These are phyloP conservation scores for Hylia prasina DNA, from an alignment of 2,113 vertebrate genomes.

Conservation along the genomic window DNA sequence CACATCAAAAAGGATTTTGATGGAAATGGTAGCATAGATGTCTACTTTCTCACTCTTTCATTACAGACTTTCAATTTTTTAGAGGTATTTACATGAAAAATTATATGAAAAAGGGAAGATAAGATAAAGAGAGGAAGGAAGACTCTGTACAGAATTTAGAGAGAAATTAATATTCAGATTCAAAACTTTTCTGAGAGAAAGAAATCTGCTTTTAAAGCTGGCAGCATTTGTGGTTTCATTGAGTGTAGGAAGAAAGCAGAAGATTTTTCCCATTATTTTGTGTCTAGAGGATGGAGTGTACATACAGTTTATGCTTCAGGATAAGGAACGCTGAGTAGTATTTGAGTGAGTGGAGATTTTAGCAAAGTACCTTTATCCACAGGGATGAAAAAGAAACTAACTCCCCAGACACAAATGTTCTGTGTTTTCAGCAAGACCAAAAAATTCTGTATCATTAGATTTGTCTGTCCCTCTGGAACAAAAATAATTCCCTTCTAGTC, in stretches of 20 bases:
- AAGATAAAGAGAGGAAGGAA: neutral
- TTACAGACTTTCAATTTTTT: accelerated
- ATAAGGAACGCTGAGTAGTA: neutral
- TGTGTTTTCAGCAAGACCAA: neutral
- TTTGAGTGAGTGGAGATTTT: neutral
- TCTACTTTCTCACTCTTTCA: neutral
- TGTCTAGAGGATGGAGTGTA: neutral
- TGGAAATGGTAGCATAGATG: neutral
- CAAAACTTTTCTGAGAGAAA: neutral
- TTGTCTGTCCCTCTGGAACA: neutral
- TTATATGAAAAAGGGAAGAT: neutral
- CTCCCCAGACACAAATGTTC: neutral
- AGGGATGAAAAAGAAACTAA: neutral
- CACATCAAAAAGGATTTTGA: neutral
- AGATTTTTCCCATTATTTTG: neutral
- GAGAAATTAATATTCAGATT: neutral
- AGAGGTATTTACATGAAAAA: accelerated
- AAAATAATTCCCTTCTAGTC: neutral
- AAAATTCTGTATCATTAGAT: neutral
- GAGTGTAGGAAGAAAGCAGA: neutral
- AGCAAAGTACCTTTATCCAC: neutral
- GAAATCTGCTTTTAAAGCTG: neutral
- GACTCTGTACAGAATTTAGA: neutral
- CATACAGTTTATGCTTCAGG: accelerated
- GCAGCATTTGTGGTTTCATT: accelerated